Base-by-base conservation (phyloP, 2,797 vertebrate genomes). In the Phoxinus dragarum region DNA sequence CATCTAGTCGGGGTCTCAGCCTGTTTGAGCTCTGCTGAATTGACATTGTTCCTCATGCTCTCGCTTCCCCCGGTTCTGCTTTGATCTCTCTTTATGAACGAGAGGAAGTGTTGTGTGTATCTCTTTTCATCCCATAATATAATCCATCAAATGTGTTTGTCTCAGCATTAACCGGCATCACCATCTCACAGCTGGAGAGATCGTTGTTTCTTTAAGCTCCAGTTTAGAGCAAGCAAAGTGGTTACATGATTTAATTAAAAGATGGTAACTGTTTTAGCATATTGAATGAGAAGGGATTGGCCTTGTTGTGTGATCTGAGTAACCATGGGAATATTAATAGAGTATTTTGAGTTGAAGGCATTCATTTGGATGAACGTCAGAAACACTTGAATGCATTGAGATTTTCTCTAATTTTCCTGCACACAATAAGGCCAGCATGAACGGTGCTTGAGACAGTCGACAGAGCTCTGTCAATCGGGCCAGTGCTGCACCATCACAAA, bases 131-230 rank as follows among this genome's bases (percentile, higher is more conserved):
- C 93, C 92, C 88, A 92, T 93, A 93, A 93, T 94, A 93, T 93
- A 94, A 94, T 94, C 93, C 92, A 93, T 94, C 93, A 92, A 91
- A 94, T 92, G 88, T 93, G 92, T 94, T 93, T 94, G 92, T 94
- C 92, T 94, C 93, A 92, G 93, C 93, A 93, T 91, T 90, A 93
- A 93, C 93, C 90, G 90, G 92, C 91, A 90, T 93, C 92, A 93
- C 92, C 92, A 90, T 94, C 90, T 84, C 56, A 27, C 88, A 72
- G 88, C 84, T 49, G 89, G 84, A 7, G 86, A 34, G 73, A 88
- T 52, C 47, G 47, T 40, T 59, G 34, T 40, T 79, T 47, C 52
- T 71, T 61, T 66, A 56, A 85, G 69, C 84, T 79, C 23, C 47
- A 47, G 9, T 59, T 66, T 74, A 38, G 36, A 66, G 44, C 42